Percentiles rank a stretch among this genome's conserved stretches.
Evolutionary conservation across 2,113 vertebrate genomes (phyloP).

Genomic region (Garra rufa): DNA sequence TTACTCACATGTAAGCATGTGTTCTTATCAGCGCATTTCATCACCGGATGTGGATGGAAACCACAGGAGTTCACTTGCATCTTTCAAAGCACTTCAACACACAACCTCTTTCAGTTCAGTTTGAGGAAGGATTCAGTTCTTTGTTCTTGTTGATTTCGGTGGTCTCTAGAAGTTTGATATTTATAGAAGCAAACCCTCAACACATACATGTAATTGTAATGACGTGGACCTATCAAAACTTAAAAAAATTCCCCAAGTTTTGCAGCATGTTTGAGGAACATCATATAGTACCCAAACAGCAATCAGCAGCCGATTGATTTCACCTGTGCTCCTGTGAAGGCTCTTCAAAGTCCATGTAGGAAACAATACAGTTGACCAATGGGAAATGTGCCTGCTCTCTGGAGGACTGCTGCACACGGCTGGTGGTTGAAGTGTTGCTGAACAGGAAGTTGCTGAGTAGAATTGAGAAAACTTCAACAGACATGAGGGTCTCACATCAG

Average conservation of each 20-base stretch:
- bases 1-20: background rate
- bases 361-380: background rate
- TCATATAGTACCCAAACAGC: background rate
- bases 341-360: background rate
- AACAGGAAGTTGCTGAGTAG: conserved; percentile 57
- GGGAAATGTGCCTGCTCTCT: background rate
- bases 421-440: conserved; percentile 60
- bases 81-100: conserved; percentile 29
- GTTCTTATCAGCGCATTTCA: conserved; percentile 5
- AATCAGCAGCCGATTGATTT: conserved; percentile 16
- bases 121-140: background rate
- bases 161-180: conserved; percentile 13
- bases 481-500: conserved; percentile 52
- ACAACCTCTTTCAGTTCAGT: background rate
- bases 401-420: conserved; percentile 23
- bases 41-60: conserved; percentile 58
- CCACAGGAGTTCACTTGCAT: background rate
- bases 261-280: background rate
- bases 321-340: background rate
- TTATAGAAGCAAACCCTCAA: background rate
- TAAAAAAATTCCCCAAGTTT: background rate
- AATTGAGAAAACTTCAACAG: conserved; percentile 31
- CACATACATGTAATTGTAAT: background rate
- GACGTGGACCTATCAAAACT: background rate
- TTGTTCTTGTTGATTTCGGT: background rate